Evolutionary conservation across 2,797 vertebrate genomes (phyloP).

Genomic region (Meda fulgida): DNA sequence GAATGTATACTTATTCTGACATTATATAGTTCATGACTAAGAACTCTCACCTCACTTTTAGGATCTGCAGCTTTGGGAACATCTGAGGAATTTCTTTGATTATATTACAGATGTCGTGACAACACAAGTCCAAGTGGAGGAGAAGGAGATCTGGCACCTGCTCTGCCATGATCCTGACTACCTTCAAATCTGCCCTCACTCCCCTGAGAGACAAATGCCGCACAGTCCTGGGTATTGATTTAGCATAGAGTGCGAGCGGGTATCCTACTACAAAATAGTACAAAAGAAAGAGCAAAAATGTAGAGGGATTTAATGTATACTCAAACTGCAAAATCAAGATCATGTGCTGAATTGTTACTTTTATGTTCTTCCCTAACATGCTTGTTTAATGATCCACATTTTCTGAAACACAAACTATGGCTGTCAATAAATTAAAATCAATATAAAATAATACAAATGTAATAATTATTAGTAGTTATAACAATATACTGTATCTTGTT

Average conservation of each 20-base stretch:
- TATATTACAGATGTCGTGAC: conserved; percentile 1
- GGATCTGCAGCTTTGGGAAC: conserved; percentile 58
- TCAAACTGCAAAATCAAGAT: not conserved
- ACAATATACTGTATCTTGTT: too few relatives aligned
- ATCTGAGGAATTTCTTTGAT: conserved; percentile 45
- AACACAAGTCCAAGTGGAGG: conserved; percentile 56
- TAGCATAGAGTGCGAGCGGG: conserved; percentile 39
- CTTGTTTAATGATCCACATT: not conserved
- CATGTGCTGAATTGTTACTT: not conserved
- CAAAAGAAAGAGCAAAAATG: not conserved
- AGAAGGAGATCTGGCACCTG: conserved; percentile 57
- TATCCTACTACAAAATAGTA: conserved; percentile 55
- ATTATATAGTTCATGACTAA: not conserved
- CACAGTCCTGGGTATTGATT: conserved; percentile 51
- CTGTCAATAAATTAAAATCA: not conserved
- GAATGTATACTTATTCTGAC: not conserved
- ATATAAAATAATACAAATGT: not conserved
- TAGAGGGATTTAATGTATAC: not conserved
- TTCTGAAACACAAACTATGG: not conserved
- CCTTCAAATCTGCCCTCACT: conserved; percentile 42
- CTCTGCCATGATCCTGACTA: conserved; percentile 41
- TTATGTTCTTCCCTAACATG: not conserved
- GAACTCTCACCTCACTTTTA: conserved; percentile 57
- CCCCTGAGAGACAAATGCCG: conserved; percentile 48
- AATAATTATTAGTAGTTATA: not conserved